These are phyloP conservation scores for Dendrocopos noguchii DNA, from an alignment of 2,113 vertebrate species.

Conservation along the genomic window DNA sequence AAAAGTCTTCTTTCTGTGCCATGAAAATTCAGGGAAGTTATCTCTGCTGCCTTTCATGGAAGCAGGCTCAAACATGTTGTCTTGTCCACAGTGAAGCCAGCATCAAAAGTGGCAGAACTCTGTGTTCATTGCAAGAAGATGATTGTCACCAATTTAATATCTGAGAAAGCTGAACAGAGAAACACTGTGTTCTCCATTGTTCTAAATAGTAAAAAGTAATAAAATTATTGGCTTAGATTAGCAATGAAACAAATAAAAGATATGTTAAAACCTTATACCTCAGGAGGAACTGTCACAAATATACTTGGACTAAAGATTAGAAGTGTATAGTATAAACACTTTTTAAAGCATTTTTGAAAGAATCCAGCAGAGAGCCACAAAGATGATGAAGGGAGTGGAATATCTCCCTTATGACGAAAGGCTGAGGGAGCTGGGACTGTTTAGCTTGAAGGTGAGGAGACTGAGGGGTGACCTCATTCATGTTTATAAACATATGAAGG, in stretches of 20 bases:
- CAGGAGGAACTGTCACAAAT: background rate
- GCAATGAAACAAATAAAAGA: background rate
- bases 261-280: background rate
- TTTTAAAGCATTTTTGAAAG: background rate
- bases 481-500: too few species aligned
- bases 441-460: too few species aligned
- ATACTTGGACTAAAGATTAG: background rate
- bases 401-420: too few species aligned
- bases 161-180: slow-evolving; percentile 1
- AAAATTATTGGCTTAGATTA: background rate
- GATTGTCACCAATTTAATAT: background rate
- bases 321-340: background rate
- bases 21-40: slow-evolving; percentile 19
- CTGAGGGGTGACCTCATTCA: too few species aligned
- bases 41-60: slow-evolving; percentile 2
- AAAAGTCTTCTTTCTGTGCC: background rate
- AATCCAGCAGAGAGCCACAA: too few species aligned
- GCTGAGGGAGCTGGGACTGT: too few species aligned
- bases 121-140: background rate
- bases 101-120: background rate
- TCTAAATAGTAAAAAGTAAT: background rate
- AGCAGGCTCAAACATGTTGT: background rate
- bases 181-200: background rate
- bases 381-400: too few species aligned
- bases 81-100: background rate